Percentiles rank a stretch among this genome's conserved stretches.
phyloP scores from a whole-genome alignment of 2,113 vertebrate species.

The pig (Sus scrofa) region DNA sequence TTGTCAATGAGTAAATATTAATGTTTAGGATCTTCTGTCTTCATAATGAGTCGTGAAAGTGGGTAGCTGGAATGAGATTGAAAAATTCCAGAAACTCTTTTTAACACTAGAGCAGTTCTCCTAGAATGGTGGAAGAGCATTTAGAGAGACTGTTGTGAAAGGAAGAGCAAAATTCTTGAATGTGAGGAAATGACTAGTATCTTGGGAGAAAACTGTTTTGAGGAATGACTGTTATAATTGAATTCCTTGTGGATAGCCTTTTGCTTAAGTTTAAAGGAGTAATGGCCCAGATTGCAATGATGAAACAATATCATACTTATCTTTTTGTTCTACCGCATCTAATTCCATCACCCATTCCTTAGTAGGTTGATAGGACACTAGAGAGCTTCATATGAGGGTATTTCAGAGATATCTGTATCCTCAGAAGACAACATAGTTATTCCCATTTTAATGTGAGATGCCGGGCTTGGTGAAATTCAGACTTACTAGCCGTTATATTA shows the following conservation, averaged over 20 bases:
- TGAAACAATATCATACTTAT: not conserved
- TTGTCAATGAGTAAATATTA: not conserved
- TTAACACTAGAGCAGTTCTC: not conserved
- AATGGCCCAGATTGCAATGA: not conserved
- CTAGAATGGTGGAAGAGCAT: not conserved
- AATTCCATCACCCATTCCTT: not conserved
- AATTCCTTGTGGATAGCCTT: not conserved
- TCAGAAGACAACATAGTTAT: not conserved
- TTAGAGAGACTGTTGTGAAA: not conserved
- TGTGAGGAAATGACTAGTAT: not conserved
- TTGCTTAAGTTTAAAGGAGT: not conserved
- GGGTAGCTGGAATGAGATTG: not conserved
- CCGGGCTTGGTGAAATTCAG: not conserved
- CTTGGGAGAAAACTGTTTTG: not conserved
- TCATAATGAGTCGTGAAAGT: not conserved
- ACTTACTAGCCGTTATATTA: not conserved
- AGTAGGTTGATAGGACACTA: not conserved
- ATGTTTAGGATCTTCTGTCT: slow-evolving; percentile 19
- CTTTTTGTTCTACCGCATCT: not conserved
- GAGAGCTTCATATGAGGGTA: not conserved
- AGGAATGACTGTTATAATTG: not conserved
- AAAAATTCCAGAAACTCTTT: not conserved
- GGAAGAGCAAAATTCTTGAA: not conserved
- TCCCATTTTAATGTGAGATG: not conserved
- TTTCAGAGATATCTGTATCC: not conserved